Conservation (phyloP, 2,113 vertebrate genomes). For the Rhodinocichla rosea region DNA sequence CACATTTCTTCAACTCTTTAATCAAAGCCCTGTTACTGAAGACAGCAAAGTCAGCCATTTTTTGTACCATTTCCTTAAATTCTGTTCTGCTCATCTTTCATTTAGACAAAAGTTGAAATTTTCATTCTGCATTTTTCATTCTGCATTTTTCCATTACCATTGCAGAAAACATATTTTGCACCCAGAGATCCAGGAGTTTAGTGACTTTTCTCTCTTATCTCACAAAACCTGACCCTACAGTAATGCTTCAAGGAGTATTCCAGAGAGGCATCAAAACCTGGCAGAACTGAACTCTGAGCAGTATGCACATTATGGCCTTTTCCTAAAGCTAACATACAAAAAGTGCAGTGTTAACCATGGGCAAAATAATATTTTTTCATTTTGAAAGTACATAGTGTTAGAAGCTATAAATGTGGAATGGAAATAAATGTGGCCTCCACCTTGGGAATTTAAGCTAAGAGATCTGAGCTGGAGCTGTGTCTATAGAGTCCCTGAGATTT, state of each 20-base stretch:
- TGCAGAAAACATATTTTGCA: neutral
- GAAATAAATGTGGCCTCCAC: neutral
- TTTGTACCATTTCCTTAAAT: neutral
- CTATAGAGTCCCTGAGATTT: neutral
- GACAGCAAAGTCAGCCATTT: neutral
- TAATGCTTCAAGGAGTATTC: neutral
- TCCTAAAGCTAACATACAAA: neutral
- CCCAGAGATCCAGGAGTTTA: neutral
- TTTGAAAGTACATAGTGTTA: neutral
- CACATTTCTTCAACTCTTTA: neutral
- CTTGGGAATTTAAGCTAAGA: neutral
- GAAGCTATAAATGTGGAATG: neutral
- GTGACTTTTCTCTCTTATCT: neutral
- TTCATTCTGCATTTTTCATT: rapidly evolving
- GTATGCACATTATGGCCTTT: neutral
- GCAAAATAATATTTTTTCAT: neutral
- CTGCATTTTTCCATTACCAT: neutral
- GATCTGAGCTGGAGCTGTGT: neutral
- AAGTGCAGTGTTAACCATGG: too few relatives aligned
- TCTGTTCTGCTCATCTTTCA: neutral
- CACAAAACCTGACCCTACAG: neutral
- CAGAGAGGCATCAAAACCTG: rapidly evolving
- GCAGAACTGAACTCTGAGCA: neutral
- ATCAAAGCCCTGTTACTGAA: neutral
- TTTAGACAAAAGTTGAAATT: neutral